Evolutionary conservation across 2,797 vertebrate species (phyloP).

Genomic region (Parambassis ranga): DNA sequence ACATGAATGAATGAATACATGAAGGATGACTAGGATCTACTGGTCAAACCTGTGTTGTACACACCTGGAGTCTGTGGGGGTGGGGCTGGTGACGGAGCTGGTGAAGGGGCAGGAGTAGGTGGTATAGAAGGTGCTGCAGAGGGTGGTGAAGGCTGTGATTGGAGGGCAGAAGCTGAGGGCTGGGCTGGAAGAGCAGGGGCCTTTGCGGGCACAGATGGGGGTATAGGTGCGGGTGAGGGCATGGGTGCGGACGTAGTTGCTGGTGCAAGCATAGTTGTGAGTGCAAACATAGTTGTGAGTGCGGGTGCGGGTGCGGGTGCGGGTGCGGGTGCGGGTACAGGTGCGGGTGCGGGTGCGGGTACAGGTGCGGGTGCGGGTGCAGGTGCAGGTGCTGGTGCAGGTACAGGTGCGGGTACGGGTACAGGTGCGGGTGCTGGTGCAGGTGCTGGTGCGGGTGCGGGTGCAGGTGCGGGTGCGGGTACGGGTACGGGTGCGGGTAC

Average conservation of each 20-base stretch:
- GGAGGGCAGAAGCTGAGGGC: neutral
- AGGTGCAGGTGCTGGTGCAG: neutral
- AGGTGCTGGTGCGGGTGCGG: neutral
- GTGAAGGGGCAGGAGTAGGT: neutral
- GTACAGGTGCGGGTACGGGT: neutral
- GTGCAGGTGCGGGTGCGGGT: neutral
- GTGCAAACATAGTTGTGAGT: neutral
- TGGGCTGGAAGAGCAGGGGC: too few species aligned
- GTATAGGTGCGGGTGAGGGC: neutral
- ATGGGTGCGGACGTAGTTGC: neutral
- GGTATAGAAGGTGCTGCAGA: neutral
- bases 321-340: neutral
- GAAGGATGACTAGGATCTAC: neutral
- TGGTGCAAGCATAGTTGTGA: neutral
- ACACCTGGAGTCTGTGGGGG: constrained; percentile 74
- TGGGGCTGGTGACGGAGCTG: constrained; percentile 35
- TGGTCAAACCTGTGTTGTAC: constrained; percentile 36
- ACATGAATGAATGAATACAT: neutral
- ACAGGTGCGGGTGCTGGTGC: neutral
- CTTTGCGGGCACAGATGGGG: neutral
- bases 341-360: neutral
- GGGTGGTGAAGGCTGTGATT: constrained; percentile 1
- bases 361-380: neutral
- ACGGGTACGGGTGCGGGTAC: neutral
- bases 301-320: neutral